phyloP scores from a whole-genome alignment of 2,113 vertebrate species.

The Mobula hypostoma region DNA sequence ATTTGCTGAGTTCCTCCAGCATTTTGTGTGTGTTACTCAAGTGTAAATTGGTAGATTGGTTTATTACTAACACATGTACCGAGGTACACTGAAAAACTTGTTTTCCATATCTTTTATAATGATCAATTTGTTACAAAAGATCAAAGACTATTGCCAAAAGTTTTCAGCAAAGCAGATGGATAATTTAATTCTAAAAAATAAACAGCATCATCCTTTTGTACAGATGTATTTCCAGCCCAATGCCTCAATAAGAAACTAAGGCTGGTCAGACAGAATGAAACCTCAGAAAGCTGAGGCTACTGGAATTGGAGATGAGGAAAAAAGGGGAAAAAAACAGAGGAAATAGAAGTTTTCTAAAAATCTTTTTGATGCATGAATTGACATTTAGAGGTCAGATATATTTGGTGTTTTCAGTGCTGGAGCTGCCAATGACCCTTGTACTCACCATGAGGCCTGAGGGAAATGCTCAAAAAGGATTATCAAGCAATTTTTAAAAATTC shows the following conservation, averaged over 20 bases:
- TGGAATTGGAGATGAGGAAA: neutral
- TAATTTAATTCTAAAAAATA: neutral
- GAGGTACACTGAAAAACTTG: too few species aligned
- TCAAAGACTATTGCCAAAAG: neutral
- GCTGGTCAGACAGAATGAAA: neutral
- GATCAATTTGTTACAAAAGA: too few species aligned
- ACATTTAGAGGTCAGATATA: neutral
- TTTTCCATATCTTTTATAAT: too few species aligned
- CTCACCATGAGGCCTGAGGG: neutral
- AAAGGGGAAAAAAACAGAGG: neutral
- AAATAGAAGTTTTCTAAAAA: neutral
- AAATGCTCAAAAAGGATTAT: neutral
- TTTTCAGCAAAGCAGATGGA: neutral
- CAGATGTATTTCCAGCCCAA: neutral
- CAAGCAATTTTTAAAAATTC: neutral
- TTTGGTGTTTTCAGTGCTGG: neutral
- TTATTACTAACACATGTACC: too few species aligned
- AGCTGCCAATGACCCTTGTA: neutral
- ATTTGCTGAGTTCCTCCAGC: too few species aligned
- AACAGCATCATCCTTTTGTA: neutral
- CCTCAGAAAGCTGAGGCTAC: neutral
- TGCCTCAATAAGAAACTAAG: neutral
- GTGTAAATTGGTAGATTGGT: too few species aligned
- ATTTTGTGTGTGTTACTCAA: too few species aligned
- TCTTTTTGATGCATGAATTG: neutral